Percentiles rank a stretch among this genome's conserved stretches.
These are phyloP conservation scores for Drosophila austrosaltans DNA, from an alignment of 2,888 invertebrate genomes.

Conservation along the genomic window DNA sequence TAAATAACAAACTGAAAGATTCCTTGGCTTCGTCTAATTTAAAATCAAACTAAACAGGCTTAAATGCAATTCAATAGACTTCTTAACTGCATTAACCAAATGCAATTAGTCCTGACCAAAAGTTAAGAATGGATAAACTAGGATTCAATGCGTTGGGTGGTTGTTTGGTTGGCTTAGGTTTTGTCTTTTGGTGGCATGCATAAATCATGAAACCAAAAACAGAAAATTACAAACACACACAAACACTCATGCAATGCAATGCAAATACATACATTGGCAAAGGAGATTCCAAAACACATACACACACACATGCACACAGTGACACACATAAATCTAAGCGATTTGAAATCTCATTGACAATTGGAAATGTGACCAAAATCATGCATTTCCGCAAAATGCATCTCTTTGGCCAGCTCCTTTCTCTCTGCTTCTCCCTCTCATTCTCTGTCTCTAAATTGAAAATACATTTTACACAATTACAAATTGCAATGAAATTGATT, in stretches of 20 bases:
- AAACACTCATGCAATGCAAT: not conserved
- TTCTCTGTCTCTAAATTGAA: slow-evolving; percentile 62
- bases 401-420: slow-evolving; percentile 20
- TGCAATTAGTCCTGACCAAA: slow-evolving; percentile 59
- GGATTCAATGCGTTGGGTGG: not conserved
- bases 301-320: slow-evolving; percentile 53
- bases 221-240: slow-evolving; percentile 55
- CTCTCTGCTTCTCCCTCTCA: not conserved
- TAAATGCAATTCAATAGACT: slow-evolving; percentile 42
- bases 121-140: slow-evolving; percentile 11
- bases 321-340: slow-evolving; percentile 69
- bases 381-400: slow-evolving; percentile 64
- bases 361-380: slow-evolving; percentile 77
- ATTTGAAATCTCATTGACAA: slow-evolving; percentile 78
- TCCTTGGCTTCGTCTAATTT: not conserved
- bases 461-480: slow-evolving; percentile 78
- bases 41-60: slow-evolving; percentile 20
- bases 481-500: slow-evolving; percentile 78
- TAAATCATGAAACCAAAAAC: slow-evolving; percentile 69
- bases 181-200: slow-evolving; percentile 54
- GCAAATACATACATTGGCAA: slow-evolving; percentile 36
- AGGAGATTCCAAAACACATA: slow-evolving; percentile 55
- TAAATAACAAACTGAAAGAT: slow-evolving; percentile 6
- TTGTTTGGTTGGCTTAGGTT: slow-evolving; percentile 16
- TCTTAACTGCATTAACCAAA: slow-evolving; percentile 53